phyloP scores from a whole-genome alignment of 1,140 invertebrate genomes.

The Grapholita molesta region DNA sequence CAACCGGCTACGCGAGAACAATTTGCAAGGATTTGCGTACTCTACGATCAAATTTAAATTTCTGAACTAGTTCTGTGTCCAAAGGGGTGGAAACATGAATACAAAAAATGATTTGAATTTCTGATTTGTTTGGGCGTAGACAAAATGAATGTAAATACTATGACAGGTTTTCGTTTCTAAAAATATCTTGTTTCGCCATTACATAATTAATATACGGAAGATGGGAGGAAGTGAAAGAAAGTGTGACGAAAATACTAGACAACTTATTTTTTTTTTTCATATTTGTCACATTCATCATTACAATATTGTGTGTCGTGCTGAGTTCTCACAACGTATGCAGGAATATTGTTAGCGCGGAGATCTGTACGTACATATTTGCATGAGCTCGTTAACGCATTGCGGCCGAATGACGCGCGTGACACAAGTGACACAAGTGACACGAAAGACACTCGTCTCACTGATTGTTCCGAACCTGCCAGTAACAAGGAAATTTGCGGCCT shows the following conservation, averaged over 20 bases:
- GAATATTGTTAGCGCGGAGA: constrained; percentile 58
- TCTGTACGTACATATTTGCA: constrained; percentile 55
- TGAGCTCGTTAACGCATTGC: constrained; percentile 71
- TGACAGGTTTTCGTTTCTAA: too few species aligned
- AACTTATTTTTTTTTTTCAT: neutral
- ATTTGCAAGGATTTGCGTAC: constrained; percentile 54
- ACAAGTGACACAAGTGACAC: constrained; percentile 27
- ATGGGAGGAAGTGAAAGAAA: too few species aligned
- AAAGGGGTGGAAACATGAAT: constrained; percentile 28
- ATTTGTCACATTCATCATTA: neutral
- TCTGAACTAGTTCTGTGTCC: constrained; percentile 31
- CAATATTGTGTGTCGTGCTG: neutral
- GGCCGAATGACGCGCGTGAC: constrained; percentile 39
- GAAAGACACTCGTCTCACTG: constrained; percentile 47
- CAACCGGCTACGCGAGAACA: constrained; percentile 38
- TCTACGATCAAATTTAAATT: constrained; percentile 49
- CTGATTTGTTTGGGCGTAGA: too few species aligned
- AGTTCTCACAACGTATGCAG: neutral
- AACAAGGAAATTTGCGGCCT: constrained; percentile 15
- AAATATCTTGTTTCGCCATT: too few species aligned
- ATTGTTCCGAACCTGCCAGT: constrained; percentile 36
- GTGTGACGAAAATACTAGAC: too few species aligned
- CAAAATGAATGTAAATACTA: too few species aligned
- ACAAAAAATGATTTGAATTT: too few species aligned
- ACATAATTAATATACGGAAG: too few species aligned